phyloP scores from a whole-genome alignment of 2,113 vertebrate species.

The Cranoglanis bouderius region DNA sequence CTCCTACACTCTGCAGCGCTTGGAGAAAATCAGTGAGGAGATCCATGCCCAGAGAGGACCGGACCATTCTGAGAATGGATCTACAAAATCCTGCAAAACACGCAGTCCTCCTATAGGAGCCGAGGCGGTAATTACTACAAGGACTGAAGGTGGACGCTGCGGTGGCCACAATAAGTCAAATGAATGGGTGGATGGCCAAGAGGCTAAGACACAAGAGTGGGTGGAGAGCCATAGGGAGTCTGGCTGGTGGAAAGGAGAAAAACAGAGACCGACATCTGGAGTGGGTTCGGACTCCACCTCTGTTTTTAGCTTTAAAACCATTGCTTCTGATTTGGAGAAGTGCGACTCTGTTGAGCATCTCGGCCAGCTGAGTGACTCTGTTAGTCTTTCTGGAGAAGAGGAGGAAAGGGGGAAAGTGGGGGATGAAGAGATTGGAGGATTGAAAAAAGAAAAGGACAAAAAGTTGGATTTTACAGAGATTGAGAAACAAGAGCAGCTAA shows the following conservation, averaged over 20 bases:
- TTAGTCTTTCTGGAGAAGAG: constrained; percentile 61
- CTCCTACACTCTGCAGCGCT: constrained; percentile 82
- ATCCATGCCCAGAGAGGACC: constrained; percentile 80
- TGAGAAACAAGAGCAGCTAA: constrained; percentile 65
- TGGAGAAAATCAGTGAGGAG: constrained; percentile 91
- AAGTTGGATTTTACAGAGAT: constrained; percentile 46
- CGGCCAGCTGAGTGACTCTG: constrained; percentile 72
- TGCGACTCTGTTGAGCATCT: constrained; percentile 89
- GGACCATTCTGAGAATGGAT: constrained; percentile 46
- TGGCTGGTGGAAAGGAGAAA: constrained; percentile 67
- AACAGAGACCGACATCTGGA: constrained; percentile 55
- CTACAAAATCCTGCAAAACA: constrained; percentile 56
- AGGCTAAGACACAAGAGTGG: constrained; percentile 66
- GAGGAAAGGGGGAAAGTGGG: constrained; percentile 26
- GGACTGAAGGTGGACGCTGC: constrained; percentile 49
- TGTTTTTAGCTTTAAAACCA: constrained; percentile 81
- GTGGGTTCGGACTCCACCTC: constrained; percentile 77
- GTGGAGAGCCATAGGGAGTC: constrained; percentile 67
- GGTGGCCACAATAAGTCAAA: constrained; percentile 33
- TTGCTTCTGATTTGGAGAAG: constrained; percentile 86
- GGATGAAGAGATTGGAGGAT: constrained; percentile 20
- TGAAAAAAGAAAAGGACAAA: constrained; percentile 48
- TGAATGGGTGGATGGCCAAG: constrained; percentile 64
- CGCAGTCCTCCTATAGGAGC: constrained; percentile 72
- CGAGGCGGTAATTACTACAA: constrained; percentile 60